phyloP scores from a whole-genome alignment of 2,888 invertebrate genomes.

The Geophilus truncorum region DNA sequence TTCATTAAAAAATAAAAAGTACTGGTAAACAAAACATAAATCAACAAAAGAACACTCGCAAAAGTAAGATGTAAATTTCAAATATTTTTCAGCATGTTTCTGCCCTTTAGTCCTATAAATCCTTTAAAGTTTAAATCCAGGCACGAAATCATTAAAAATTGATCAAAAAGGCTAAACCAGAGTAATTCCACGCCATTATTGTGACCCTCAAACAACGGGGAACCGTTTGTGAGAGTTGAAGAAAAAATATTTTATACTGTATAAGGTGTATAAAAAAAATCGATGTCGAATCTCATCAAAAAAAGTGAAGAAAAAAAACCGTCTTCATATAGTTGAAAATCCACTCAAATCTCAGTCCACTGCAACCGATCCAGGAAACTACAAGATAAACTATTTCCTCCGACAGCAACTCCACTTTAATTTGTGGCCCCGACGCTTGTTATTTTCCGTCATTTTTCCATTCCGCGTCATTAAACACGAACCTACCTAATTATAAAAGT shows the following conservation, averaged over 20 bases:
- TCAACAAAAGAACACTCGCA: too few species aligned
- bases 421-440: neutral
- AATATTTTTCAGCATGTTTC: too few species aligned
- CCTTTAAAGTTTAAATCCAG: too few species aligned
- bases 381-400: neutral
- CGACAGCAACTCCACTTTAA: neutral
- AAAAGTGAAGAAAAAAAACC: neutral
- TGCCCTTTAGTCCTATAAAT: too few species aligned
- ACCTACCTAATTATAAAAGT: neutral
- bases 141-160: too few species aligned
- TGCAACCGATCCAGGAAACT: neutral
- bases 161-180: too few species aligned
- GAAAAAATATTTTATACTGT: neutral
- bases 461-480: neutral
- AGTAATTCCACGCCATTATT: too few species aligned
- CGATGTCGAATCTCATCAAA: neutral
- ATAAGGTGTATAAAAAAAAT: neutral
- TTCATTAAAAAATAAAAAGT: neutral
- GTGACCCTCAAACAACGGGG: neutral
- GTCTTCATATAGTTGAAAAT: neutral
- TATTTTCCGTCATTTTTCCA: neutral
- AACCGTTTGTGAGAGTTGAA: neutral
- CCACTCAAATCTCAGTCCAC: neutral
- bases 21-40: neutral
- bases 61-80: too few species aligned